Conservation (phyloP, 2,113 vertebrate genomes). For the Pelecanus crispus region DNA sequence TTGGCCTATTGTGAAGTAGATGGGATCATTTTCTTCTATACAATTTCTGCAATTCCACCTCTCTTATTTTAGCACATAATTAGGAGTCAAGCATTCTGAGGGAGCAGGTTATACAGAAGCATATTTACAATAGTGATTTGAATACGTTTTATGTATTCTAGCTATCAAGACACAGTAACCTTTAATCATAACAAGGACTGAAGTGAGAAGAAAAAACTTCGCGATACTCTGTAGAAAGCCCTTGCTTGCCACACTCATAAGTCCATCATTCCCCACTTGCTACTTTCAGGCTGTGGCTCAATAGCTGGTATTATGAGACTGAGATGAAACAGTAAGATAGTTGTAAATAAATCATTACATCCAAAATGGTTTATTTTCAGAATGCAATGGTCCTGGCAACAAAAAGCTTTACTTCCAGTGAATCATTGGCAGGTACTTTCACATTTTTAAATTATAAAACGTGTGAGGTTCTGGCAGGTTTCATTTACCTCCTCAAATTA, state of each 20-base stretch:
- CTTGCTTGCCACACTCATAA: background rate
- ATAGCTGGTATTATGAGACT: background rate
- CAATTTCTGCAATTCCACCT: constrained; percentile 13
- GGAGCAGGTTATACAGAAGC: background rate
- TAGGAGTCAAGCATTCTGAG: constrained; percentile 18
- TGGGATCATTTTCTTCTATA: constrained; percentile 7
- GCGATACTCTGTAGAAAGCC: background rate
- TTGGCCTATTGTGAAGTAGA: background rate
- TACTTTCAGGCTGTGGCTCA: background rate
- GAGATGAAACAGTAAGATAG: background rate
- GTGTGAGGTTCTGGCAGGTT: background rate
- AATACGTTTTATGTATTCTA: constrained; percentile 17
- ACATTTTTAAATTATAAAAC: background rate
- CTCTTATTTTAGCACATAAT: constrained; percentile 34
- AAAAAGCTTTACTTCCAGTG: background rate
- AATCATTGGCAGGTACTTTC: background rate
- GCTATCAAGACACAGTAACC: constrained; percentile 4
- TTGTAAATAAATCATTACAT: background rate
- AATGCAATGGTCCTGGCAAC: background rate
- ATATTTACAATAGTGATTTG: background rate
- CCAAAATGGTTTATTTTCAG: constrained; percentile 7
- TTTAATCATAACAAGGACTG: constrained; percentile 16
- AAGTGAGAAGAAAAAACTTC: constrained; percentile 29
- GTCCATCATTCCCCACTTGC: background rate
- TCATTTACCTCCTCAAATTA: background rate